Conservation (phyloP, 2,113 vertebrate genomes). For the Marcusenius ussheri region DNA sequence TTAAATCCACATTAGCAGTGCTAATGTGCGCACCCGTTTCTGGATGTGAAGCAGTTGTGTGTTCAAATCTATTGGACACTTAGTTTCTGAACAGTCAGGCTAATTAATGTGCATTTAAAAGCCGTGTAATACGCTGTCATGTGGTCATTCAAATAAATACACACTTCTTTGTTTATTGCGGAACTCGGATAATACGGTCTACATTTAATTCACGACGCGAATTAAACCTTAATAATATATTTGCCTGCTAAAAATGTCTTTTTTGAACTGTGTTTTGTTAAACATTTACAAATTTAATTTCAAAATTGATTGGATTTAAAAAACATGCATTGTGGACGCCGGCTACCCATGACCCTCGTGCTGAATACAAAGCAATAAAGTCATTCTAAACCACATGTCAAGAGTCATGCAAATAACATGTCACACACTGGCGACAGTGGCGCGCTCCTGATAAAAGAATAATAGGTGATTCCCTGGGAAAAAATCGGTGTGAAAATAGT, state of each 20-base stretch:
- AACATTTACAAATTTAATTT: neutral
- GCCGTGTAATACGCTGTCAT: neutral
- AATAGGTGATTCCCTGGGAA: constrained; percentile 56
- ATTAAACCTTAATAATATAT: neutral
- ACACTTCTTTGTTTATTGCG: neutral
- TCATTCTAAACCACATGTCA: constrained; percentile 44
- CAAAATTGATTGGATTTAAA: neutral
- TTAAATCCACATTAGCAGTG: neutral
- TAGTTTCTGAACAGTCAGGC: neutral
- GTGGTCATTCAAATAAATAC: constrained; percentile 3
- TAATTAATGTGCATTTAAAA: constrained; percentile 12
- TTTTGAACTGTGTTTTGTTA: neutral
- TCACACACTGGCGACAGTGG: constrained; percentile 57
- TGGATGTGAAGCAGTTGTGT: neutral
- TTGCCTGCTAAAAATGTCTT: neutral
- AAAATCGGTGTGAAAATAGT: constrained; percentile 52
- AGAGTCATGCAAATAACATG: constrained; percentile 62
- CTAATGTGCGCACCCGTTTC: neutral
- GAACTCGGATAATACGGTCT: neutral
- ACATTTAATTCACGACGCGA: neutral
- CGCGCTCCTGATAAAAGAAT: constrained; percentile 58
- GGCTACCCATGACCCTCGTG: constrained; percentile 32
- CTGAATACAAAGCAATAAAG: constrained; percentile 54
- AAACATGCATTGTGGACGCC: constrained; percentile 17
- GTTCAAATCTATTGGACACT: neutral